phyloP scores from a whole-genome alignment of 2,888 invertebrate genomes.

The Geotrupes spiniger region DNA sequence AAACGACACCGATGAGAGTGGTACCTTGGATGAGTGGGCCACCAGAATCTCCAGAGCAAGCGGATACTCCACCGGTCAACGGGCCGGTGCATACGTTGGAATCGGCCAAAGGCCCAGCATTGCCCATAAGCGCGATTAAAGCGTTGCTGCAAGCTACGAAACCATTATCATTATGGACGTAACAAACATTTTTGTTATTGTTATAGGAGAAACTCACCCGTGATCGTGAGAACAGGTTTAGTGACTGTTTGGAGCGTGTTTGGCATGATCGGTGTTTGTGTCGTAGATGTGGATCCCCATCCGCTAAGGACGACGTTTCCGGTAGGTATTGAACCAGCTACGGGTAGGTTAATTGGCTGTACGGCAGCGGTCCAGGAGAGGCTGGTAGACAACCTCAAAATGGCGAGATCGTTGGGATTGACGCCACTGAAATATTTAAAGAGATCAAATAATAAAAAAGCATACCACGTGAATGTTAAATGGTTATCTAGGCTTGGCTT shows the following conservation, averaged over 20 bases:
- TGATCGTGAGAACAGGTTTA: slow-evolving; percentile 17
- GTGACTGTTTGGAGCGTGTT: slow-evolving; percentile 17
- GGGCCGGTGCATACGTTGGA: slow-evolving; percentile 57
- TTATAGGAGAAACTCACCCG: slow-evolving; percentile 8
- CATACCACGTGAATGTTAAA: no score
- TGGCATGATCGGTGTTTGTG: slow-evolving; percentile 18
- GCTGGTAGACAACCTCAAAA: slow-evolving; percentile 46
- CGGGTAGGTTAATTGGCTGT: slow-evolving; percentile 45
- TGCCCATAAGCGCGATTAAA: slow-evolving; percentile 17
- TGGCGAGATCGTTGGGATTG: slow-evolving; percentile 53
- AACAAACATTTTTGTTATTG: slow-evolving; percentile 5
- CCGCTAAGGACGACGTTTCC: slow-evolving; percentile 48
- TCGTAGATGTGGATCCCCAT: slow-evolving; percentile 49
- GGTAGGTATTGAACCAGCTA: slow-evolving; percentile 28
- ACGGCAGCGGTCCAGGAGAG: slow-evolving; percentile 41
- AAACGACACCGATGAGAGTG: slow-evolving; percentile 51
- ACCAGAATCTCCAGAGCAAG: slow-evolving; percentile 58
- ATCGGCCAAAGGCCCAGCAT: slow-evolving; percentile 13
- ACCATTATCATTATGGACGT: not conserved
- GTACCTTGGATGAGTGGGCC: slow-evolving; percentile 52
- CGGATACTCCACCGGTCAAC: slow-evolving; percentile 48
- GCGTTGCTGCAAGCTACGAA: slow-evolving; percentile 17
- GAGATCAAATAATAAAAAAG: not conserved
- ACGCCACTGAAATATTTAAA: slow-evolving; percentile 24
- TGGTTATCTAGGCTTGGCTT: no score